A percentile compares a stretch with the other conserved stretches of the same genome.
Conservation (phyloP, 2,888 invertebrate genomes). For the Phaedon cochleariae region DNA sequence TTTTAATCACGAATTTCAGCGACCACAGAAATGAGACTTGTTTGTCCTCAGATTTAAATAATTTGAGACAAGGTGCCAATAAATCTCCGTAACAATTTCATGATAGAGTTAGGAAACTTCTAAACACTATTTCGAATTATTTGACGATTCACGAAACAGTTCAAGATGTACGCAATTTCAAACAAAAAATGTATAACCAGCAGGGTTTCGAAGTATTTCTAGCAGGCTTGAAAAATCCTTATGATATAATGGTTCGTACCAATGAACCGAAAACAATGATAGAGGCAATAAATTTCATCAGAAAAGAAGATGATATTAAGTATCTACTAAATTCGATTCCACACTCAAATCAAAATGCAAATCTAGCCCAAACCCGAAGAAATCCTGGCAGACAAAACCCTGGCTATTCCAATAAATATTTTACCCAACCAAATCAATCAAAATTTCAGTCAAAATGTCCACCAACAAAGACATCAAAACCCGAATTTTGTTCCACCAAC, state of each 20-base stretch:
- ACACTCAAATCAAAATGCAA: neutral
- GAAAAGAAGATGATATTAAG: neutral
- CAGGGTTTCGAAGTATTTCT: constrained; percentile 20
- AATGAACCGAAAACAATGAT: neutral
- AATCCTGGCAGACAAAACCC: too few relatives aligned
- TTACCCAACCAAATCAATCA: neutral
- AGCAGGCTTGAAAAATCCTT: constrained; percentile 20
- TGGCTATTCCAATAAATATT: neutral
- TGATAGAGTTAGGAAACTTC: constrained; percentile 12
- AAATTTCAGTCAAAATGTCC: neutral
- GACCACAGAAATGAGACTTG: constrained; percentile 5
- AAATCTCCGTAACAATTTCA: constrained; percentile 8
- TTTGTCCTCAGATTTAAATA: neutral
- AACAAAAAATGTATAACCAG: constrained; percentile 20
- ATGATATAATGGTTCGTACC: neutral
- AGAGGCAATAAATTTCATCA: neutral
- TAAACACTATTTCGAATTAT: constrained; percentile 18
- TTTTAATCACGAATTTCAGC: constrained; percentile 12
- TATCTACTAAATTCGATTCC: neutral
- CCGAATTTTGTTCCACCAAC: too few relatives aligned
- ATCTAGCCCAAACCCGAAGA: neutral
- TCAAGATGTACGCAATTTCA: neutral
- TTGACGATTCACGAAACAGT: constrained; percentile 12
- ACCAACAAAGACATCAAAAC: too few relatives aligned
- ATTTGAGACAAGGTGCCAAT: neutral